phyloP scores from a whole-genome alignment of 1,140 invertebrate genomes.

The Trissolcus basalis region DNA sequence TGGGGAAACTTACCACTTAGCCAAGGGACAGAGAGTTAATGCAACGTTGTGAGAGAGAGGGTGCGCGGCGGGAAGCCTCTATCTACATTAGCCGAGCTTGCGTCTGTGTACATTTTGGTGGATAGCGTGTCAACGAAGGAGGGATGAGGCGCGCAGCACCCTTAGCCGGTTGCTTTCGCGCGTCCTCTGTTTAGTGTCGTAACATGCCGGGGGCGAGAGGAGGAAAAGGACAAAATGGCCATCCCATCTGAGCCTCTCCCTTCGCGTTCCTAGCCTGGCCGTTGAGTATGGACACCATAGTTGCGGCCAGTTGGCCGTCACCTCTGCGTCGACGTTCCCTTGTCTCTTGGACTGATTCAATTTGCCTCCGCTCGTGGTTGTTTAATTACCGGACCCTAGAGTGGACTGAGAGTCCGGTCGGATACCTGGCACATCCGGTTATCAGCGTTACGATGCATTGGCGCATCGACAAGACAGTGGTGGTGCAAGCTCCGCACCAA shows the following conservation, averaged over 20 bases:
- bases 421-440: conserved; percentile 62
- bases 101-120: conserved; percentile 15
- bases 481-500: conserved; percentile 65
- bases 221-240: neutral
- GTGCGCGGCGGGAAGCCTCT: conserved; percentile 49
- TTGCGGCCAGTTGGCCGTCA: conserved; percentile 76
- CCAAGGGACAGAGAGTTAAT: conserved; percentile 70
- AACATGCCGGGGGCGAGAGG: conserved; percentile 1
- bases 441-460: conserved; percentile 57
- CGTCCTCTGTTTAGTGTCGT: conserved; percentile 14
- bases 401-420: conserved; percentile 67
- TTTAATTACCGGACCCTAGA: conserved; percentile 74
- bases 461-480: conserved; percentile 57
- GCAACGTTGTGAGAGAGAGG: conserved; percentile 64
- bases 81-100: conserved; percentile 16
- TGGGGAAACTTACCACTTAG: conserved; percentile 75
- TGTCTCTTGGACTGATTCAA: conserved; percentile 77
- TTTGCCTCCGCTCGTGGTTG: conserved; percentile 74
- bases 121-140: conserved; percentile 22
- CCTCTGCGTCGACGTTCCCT: conserved; percentile 74
- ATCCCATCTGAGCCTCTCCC: conserved; percentile 26
- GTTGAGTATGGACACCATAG: conserved; percentile 71
- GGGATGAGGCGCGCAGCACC: neutral
- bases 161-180: neutral
- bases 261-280: conserved; percentile 43